These are phyloP conservation scores for Margarornis squamiger DNA, from an alignment of 2,797 vertebrate species.

Conservation along the genomic window DNA sequence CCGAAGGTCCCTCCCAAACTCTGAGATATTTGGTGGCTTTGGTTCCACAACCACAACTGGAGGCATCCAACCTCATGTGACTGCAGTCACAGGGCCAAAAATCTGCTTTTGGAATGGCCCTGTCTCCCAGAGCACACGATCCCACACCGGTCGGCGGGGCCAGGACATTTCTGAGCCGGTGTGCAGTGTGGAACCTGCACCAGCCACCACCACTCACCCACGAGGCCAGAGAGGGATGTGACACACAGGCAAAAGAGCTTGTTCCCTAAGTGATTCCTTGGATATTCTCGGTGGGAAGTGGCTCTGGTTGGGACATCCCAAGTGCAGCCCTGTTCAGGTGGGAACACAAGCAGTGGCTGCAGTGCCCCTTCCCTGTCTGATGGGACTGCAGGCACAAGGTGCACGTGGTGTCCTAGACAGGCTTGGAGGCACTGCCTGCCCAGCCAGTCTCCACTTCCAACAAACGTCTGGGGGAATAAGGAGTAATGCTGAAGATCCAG, in stretches of 20 bases:
- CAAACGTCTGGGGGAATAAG: not conserved
- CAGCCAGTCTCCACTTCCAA: not conserved
- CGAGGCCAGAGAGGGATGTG: not conserved
- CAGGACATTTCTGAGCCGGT: fast-evolving
- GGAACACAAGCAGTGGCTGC: not conserved
- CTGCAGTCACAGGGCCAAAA: not conserved
- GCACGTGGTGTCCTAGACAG: fast-evolving
- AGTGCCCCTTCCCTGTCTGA: not conserved
- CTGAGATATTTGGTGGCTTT: not conserved
- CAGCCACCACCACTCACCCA: not conserved
- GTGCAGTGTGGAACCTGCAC: not conserved
- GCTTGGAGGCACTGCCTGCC: not conserved
- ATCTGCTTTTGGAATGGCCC: not conserved
- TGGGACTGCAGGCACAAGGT: not conserved
- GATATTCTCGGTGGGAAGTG: not conserved
- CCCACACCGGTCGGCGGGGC: fast-evolving
- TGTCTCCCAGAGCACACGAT: fast-evolving
- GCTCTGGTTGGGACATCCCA: not conserved
- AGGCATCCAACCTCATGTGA: not conserved
- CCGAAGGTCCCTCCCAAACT: not conserved
- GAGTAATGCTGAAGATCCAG: not conserved
- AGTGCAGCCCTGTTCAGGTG: not conserved
- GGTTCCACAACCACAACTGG: not conserved
- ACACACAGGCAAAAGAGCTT: not conserved
- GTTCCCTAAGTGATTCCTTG: not conserved